Evolutionary conservation across 2,888 invertebrate species (phyloP), one percentile per base, ranked within the genome.

Genomic region (Belgica antarctica): DNA sequence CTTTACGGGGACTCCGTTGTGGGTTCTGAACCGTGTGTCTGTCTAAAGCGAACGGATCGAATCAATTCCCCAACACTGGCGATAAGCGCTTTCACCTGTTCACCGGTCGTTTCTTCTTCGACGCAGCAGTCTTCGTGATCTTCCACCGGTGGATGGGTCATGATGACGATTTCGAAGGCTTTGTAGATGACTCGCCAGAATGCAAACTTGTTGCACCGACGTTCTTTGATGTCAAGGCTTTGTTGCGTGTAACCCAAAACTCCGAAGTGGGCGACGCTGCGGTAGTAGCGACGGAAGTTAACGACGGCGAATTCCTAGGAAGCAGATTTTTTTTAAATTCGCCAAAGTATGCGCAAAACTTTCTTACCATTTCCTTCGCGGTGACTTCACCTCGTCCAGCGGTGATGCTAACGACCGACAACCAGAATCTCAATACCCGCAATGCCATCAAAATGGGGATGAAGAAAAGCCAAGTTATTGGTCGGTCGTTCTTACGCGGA

Each of bases 241-340:
- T 66, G 22, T 1, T 1, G 46, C 5, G 31, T 52, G n/a, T 25
- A 31, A 31, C 12, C 7, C 1, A 22, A 7, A 2, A 68, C 57
- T 19, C 31, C 68, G 17, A 22, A 68, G 22, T 68, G 57, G 22
- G 31, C 12, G 24, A 68, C 27, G 1, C 47, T 47, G 15, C 68
- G 68, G 52, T 47, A 57, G 27, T 68, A 68, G 12, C 28, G 31
- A 57, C 68, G 68, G 8, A 68, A 57, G 1, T 19, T 10, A n/a
- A 22, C n/a, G n/a, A 68, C 10, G 5, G 28, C 31, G 7, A 31
- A 15, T 47, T 25, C 3, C 24, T 52, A 8, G 12, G 4, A 4
- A 15, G 12, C 8, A 52, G 52, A 52, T 22, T 15, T 5, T 52
- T 52, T 4, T 22, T 52, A 12, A 15, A 15, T 22, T 34, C 52